phyloP scores from a whole-genome alignment of 2,888 invertebrate species.

The Drosophila meridiana region DNA sequence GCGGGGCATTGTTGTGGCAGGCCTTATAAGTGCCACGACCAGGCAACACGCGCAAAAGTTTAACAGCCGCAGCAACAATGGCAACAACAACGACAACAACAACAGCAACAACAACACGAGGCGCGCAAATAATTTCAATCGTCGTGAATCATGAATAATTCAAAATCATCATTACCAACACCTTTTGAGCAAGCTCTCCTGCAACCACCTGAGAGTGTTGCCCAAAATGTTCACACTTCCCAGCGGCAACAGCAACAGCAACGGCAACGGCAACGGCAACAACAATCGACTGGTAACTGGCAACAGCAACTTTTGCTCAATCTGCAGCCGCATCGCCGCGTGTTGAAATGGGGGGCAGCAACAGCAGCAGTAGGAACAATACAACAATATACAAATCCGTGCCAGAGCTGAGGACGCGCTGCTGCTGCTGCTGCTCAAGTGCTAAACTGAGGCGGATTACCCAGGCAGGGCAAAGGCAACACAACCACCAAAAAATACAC shows the following conservation, averaged over 20 bases:
- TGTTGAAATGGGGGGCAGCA: constrained; percentile 60
- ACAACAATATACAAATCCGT: constrained; percentile 57
- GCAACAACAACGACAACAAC: constrained; percentile 25
- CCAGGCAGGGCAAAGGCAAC: constrained; percentile 62
- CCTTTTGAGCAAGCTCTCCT: constrained; percentile 68
- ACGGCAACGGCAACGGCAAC: constrained; percentile 27
- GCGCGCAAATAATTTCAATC: constrained; percentile 81
- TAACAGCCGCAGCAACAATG: constrained; percentile 57
- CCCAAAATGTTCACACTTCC: constrained; percentile 79
- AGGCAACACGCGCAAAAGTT: constrained; percentile 68
- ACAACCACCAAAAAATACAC: constrained; percentile 60
- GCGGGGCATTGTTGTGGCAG: constrained; percentile 68
- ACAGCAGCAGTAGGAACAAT: constrained; percentile 47
- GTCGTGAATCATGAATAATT: constrained; percentile 80
- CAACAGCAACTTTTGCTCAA: constrained; percentile 71
- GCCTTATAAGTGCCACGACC: constrained; percentile 69
- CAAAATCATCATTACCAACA: constrained; percentile 81
- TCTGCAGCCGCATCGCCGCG: constrained; percentile 69
- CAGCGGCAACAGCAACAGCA: constrained; percentile 61
- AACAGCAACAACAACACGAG: constrained; percentile 29
- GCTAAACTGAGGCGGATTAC: constrained; percentile 82
- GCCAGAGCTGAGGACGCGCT: constrained; percentile 51
- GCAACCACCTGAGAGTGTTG: constrained; percentile 74
- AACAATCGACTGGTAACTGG: constrained; percentile 39
- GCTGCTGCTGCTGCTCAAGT: constrained; percentile 52